These are phyloP conservation scores for Agapetus fuscipes DNA, from an alignment of 2,888 invertebrate species.

Conservation along the genomic window DNA sequence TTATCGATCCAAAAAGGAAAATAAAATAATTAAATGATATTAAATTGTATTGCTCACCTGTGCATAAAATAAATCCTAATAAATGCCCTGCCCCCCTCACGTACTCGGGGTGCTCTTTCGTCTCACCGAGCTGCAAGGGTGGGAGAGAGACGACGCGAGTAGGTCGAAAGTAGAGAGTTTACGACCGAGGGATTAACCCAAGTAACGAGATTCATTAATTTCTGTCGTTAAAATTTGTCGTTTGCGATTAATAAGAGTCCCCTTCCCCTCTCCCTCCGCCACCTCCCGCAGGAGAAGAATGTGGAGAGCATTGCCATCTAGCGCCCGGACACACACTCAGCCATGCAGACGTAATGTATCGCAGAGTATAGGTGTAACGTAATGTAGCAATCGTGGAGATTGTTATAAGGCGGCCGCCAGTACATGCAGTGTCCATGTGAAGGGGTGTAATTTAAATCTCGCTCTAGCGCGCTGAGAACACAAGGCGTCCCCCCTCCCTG, in stretches of 20 bases:
- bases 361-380: too few species aligned
- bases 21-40: too few species aligned
- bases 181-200: conserved; percentile 49
- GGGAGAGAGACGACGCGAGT: conserved; percentile 29
- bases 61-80: conserved; percentile 6
- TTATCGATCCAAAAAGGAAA: too few species aligned
- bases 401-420: conserved; percentile 21
- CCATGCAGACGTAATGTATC: too few species aligned
- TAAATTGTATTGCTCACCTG: conserved; percentile 10
- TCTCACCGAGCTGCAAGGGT: too few species aligned
- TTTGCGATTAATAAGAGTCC: conserved; percentile 48
- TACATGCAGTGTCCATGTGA: conserved; percentile 19
- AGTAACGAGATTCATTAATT: conserved; percentile 52
- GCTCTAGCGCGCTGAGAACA: conserved; percentile 10
- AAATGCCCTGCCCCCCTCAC: conserved; percentile 13
- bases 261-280: conserved; percentile 36
- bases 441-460: conserved; percentile 17
- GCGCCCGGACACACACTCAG: conserved; percentile 8
- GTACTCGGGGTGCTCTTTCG: too few species aligned
- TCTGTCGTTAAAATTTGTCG: conserved; percentile 53
- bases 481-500: conserved; percentile 4
- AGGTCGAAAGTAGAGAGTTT: conserved; percentile 41
- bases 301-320: conserved; percentile 14
- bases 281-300: conserved; percentile 24
- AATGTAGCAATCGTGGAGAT: conserved; percentile 21